Evolutionary conservation across 2,113 vertebrate genomes (phyloP).

Genomic region (Butorides virescens): DNA sequence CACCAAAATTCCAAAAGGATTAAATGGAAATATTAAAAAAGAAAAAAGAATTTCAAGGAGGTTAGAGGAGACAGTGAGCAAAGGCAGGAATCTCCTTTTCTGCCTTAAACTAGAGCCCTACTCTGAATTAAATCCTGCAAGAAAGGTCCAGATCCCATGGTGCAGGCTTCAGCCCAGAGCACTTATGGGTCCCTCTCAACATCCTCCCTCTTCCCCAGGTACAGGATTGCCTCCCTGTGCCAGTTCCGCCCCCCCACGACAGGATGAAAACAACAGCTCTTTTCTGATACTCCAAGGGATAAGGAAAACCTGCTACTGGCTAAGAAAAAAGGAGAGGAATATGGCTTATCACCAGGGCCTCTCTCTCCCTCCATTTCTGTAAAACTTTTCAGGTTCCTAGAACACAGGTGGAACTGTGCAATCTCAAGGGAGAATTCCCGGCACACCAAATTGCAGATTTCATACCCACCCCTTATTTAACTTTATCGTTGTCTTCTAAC

Average conservation of each 20-base stretch:
- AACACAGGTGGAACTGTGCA: background rate
- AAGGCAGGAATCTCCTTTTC: background rate
- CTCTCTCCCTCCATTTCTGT: background rate
- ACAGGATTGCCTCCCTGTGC: background rate
- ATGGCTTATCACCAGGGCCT: background rate
- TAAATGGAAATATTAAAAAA: background rate
- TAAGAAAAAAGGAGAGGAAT: background rate
- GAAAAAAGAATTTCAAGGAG: background rate
- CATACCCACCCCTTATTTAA: background rate
- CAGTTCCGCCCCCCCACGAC: background rate
- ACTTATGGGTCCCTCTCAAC: background rate
- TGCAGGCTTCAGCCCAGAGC: background rate
- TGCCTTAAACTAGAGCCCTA: background rate
- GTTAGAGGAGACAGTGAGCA: background rate
- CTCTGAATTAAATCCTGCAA: background rate
- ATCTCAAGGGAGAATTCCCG: background rate
- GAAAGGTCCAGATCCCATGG: background rate
- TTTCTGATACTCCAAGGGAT: background rate
- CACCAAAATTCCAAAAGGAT: background rate
- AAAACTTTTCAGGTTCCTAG: background rate
- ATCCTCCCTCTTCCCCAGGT: background rate
- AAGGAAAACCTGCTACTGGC: background rate
- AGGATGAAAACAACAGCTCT: background rate
- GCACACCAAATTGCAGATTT: background rate
- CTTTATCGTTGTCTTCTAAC: background rate